Conservation (phyloP, 1,140 invertebrate species). For the Zaprionus tsacasi region DNA sequence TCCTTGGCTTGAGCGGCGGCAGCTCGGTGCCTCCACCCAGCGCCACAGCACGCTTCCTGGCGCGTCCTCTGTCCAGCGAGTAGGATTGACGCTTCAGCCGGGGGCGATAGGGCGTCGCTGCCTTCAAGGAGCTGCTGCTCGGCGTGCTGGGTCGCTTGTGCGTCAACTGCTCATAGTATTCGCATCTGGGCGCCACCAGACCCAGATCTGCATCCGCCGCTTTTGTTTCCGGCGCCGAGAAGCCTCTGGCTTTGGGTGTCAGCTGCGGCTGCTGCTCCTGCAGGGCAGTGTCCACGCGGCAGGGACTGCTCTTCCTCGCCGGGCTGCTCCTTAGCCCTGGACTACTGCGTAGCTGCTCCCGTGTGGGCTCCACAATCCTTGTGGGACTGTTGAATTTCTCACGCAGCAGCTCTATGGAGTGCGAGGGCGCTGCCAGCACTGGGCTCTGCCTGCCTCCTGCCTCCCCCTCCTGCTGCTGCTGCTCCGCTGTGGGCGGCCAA, state of each 20-base stretch:
- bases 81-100: constrained; percentile 64
- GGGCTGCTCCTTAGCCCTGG: constrained; percentile 9
- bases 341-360: constrained; percentile 36
- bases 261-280: constrained; percentile 14
- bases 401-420: constrained; percentile 66
- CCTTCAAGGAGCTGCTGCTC: background rate
- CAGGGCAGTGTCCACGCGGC: background rate
- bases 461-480: background rate
- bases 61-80: constrained; percentile 65
- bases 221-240: constrained; percentile 76
- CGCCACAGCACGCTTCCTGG: constrained; percentile 41
- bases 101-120: constrained; percentile 37
- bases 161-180: constrained; percentile 76
- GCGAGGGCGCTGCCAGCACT: constrained; percentile 23
- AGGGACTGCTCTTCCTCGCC: constrained; percentile 1
- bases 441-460: background rate
- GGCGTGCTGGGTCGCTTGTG: constrained; percentile 49
- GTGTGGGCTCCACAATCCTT: constrained; percentile 59
- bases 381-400: constrained; percentile 79
- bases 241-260: constrained; percentile 62
- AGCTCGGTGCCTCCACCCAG: constrained; percentile 50
- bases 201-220: constrained; percentile 75
- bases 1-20: constrained; percentile 70
- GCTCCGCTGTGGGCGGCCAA: constrained; percentile 67
- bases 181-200: constrained; percentile 68